phyloP scores from a whole-genome alignment of 2,113 vertebrate species.

The Ascaphus truei region DNA sequence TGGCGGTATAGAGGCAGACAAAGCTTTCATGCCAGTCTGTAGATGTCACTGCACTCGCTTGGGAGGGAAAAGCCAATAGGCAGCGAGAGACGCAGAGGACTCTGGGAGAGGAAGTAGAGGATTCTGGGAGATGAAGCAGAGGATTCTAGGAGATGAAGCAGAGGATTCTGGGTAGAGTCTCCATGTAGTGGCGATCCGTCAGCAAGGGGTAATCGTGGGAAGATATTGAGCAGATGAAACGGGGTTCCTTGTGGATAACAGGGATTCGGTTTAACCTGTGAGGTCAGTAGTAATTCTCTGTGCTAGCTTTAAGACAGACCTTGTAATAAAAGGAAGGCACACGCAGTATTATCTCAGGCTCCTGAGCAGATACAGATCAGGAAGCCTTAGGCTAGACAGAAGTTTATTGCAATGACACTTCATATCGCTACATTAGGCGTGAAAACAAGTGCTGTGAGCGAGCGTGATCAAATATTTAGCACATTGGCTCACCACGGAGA shows the following conservation, averaged over 20 bases:
- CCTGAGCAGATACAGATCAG: not conserved
- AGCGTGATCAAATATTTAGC: not conserved
- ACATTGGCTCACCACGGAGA: not conserved
- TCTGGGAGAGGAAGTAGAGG: not conserved
- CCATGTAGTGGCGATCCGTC: not conserved
- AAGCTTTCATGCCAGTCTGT: no score
- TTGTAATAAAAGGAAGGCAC: not conserved
- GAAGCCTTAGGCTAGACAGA: not conserved
- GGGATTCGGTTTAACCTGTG: not conserved
- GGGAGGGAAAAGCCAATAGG: no score
- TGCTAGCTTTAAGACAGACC: not conserved
- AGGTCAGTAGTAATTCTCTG: not conserved
- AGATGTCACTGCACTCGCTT: no score
- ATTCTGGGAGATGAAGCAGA: not conserved
- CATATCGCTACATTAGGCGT: not conserved
- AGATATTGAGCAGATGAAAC: not conserved
- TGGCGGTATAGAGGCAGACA: not conserved
- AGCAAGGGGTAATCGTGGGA: not conserved
- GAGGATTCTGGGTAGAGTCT: not conserved
- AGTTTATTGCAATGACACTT: not conserved
- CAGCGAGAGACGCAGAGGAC: not conserved
- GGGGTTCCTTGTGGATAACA: not conserved
- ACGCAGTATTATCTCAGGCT: not conserved
- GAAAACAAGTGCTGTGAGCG: not conserved
- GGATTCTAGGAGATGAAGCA: not conserved